phyloP scores from a whole-genome alignment of 2,888 invertebrate species.

The Acanthosoma haemorrhoidale region DNA sequence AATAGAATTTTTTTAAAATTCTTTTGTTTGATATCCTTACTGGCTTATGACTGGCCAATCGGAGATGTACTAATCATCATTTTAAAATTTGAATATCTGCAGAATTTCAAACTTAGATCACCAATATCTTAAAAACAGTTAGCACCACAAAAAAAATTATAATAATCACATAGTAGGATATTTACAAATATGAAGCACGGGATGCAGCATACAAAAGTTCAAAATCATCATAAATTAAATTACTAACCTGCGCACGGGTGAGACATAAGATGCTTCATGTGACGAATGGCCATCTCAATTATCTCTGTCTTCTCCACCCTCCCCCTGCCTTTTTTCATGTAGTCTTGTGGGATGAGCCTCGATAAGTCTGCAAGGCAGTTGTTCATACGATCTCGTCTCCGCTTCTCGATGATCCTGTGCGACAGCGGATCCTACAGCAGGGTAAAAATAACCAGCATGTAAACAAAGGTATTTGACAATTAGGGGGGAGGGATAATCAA shows the following conservation, averaged over 20 bases:
- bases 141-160: no score
- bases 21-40: no score
- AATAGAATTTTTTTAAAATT: no score
- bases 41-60: no score
- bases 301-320: constrained; percentile 96
- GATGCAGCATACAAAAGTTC: no score
- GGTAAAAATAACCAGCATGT: neutral
- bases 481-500: no score
- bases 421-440: constrained; percentile 90
- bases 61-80: no score
- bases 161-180: no score
- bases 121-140: no score
- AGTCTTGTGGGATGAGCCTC: constrained; percentile 85
- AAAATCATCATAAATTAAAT: neutral
- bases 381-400: constrained; percentile 93
- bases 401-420: constrained; percentile 94
- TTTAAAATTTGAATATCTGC: no score
- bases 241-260: constrained; percentile 38
- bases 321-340: constrained; percentile 89
- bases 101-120: no score
- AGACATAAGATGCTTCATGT: constrained; percentile 78
- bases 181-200: no score
- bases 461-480: neutral
- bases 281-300: constrained; percentile 94
- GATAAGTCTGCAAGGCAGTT: constrained; percentile 92